Evolutionary conservation across 1,140 invertebrate genomes (phyloP).

Genomic region (Drosophila athabasca): DNA sequence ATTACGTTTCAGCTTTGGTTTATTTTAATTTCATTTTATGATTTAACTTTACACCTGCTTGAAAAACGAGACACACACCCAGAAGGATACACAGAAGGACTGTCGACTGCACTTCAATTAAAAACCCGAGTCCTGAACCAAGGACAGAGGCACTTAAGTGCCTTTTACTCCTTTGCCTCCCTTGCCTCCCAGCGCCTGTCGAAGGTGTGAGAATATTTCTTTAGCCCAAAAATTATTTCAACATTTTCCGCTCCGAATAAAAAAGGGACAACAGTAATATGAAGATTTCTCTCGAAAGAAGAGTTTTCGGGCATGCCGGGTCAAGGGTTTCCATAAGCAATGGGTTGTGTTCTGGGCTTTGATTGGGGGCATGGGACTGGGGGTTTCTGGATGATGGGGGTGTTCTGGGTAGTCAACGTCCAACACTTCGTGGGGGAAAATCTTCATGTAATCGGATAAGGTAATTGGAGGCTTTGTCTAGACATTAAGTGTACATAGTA

Average conservation of each 20-base stretch:
- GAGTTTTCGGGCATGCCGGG: conserved; percentile 61
- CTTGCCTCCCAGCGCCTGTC: neutral
- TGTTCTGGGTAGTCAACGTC: conserved; percentile 23
- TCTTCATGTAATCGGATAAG: conserved; percentile 84
- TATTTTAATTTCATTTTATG: conserved; percentile 83
- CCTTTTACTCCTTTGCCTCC: conserved; percentile 49
- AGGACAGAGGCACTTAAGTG: conserved; percentile 73
- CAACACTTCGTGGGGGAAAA: conserved; percentile 71
- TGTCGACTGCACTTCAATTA: conserved; percentile 76
- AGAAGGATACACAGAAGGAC: conserved; percentile 20
- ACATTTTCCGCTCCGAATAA: conserved; percentile 58
- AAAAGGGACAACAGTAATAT: conserved; percentile 71
- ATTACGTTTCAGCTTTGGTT: conserved; percentile 74
- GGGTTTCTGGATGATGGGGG: conserved; percentile 4
- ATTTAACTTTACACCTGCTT: conserved; percentile 83
- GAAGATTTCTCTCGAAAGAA: conserved; percentile 48
- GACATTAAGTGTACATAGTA: conserved; percentile 83
- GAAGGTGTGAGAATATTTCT: conserved; percentile 64
- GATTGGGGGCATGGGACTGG: neutral
- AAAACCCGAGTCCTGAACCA: conserved; percentile 57
- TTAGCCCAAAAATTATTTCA: conserved; percentile 71
- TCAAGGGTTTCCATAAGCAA: conserved; percentile 60
- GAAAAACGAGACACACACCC: conserved; percentile 33
- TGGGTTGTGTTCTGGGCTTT: conserved; percentile 12
- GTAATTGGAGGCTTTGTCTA: conserved; percentile 84